A percentile compares a stretch with the other conserved stretches of the same genome.
phyloP scores from a whole-genome alignment of 1,140 invertebrate species.

The Kradibia gibbosae region DNA sequence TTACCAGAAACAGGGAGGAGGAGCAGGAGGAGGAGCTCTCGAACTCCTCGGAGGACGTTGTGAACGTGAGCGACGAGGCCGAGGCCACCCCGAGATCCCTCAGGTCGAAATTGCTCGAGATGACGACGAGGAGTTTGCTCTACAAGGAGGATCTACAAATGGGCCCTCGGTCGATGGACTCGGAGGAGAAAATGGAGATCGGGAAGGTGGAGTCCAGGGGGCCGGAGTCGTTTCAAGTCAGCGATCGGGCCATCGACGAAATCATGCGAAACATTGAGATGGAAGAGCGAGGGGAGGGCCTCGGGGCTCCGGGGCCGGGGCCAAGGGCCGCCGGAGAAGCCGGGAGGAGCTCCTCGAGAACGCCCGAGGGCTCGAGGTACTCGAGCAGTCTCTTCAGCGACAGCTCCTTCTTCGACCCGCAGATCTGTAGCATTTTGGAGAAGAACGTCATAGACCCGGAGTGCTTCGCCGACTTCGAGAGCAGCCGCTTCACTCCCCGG shows the following conservation, averaged over 20 bases:
- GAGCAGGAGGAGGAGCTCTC: background rate
- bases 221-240: conserved; percentile 22
- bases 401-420: conserved; percentile 65
- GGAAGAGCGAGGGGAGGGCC: background rate
- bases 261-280: background rate
- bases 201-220: background rate
- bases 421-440: conserved; percentile 65
- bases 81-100: background rate
- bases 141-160: conserved; percentile 22
- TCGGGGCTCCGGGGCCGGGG: background rate
- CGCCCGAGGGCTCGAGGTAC: background rate
- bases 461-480: conserved; percentile 57
- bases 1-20: background rate
- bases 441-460: conserved; percentile 63
- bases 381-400: conserved; percentile 66
- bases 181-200: background rate
- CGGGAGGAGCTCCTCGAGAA: background rate
- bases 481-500: conserved; percentile 33
- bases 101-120: conserved; percentile 5
- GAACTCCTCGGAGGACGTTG: background rate
- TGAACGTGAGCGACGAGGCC: conserved; percentile 14
- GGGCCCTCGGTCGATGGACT: conserved; percentile 17
- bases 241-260: conserved; percentile 4
- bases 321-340: background rate
- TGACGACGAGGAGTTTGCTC: background rate